A percentile compares a stretch with the other conserved stretches of the same genome.
These are phyloP conservation scores for Schizaphis graminum DNA, from an alignment of 2,888 invertebrate species.

Conservation along the genomic window DNA sequence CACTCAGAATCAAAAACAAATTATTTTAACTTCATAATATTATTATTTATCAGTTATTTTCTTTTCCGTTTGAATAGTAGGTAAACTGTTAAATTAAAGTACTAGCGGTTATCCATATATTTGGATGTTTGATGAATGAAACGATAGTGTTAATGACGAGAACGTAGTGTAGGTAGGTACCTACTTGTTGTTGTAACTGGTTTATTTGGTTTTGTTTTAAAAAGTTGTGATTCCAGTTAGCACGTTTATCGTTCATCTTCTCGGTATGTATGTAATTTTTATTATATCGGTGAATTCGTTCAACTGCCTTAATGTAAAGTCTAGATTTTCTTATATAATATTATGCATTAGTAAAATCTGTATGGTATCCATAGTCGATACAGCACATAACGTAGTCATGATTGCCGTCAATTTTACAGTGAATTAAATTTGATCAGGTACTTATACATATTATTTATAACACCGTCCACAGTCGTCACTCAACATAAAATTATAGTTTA, in stretches of 20 bases:
- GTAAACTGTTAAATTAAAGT: slow-evolving; percentile 9
- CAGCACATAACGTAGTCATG: not conserved
- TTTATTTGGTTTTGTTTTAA: slow-evolving; percentile 49
- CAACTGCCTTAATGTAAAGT: not conserved
- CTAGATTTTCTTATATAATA: not conserved
- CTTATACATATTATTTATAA: not conserved
- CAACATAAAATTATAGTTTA: not conserved
- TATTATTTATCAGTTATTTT: not conserved
- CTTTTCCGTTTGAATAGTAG: not conserved
- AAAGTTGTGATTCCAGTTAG: slow-evolving; percentile 18
- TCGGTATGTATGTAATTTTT: slow-evolving; percentile 8
- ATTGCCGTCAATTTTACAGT: not conserved
- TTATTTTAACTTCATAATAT: not conserved
- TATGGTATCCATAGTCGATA: not conserved
- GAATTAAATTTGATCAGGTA: not conserved
- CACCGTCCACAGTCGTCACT: not conserved
- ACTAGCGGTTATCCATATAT: not conserved
- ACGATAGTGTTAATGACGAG: not conserved
- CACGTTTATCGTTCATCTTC: not conserved
- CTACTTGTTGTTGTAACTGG: slow-evolving; percentile 18
- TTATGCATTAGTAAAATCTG: not conserved
- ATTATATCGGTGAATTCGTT: slow-evolving; percentile 6
- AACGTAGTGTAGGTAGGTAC: slow-evolving; percentile 4
- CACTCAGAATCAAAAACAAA: not conserved
- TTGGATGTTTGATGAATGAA: slow-evolving; percentile 44